Conservation (phyloP, 2,113 vertebrate species). For the Capricornis sumatraensis region DNA sequence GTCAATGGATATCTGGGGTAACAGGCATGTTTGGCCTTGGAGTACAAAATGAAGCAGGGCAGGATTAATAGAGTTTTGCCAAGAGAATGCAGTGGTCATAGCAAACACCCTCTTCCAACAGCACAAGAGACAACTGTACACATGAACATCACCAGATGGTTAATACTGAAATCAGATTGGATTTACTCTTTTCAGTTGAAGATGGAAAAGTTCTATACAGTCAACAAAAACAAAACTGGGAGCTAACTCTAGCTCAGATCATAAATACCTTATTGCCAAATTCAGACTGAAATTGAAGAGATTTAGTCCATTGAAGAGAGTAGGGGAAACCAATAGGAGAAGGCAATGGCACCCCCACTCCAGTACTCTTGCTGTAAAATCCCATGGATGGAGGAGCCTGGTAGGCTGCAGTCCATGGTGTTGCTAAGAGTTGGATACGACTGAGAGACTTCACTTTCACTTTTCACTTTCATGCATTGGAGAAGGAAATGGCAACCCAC, state of each 20-base stretch:
- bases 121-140: not conserved
- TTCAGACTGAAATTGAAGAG: not conserved
- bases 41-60: not conserved
- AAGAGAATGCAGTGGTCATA: not conserved
- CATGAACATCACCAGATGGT: not conserved
- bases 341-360: no score
- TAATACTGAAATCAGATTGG: not conserved
- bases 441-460: no score
- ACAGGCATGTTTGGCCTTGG: not conserved
- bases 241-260: not conserved
- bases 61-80: not conserved
- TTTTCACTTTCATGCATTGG: no score
- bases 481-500: no score
- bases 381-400: no score
- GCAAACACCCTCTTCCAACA: not conserved
- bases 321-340: not conserved
- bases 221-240: not conserved
- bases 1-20: not conserved
- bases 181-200: not conserved
- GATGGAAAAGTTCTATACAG: not conserved
- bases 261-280: not conserved
- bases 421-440: accelerated
- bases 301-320: no score
- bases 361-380: no score
- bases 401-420: no score